A percentile compares a stretch with the other conserved stretches of the same genome.
These are phyloP conservation scores for Xiphydria camelus DNA, from an alignment of 2,888 invertebrate genomes.

Conservation along the genomic window DNA sequence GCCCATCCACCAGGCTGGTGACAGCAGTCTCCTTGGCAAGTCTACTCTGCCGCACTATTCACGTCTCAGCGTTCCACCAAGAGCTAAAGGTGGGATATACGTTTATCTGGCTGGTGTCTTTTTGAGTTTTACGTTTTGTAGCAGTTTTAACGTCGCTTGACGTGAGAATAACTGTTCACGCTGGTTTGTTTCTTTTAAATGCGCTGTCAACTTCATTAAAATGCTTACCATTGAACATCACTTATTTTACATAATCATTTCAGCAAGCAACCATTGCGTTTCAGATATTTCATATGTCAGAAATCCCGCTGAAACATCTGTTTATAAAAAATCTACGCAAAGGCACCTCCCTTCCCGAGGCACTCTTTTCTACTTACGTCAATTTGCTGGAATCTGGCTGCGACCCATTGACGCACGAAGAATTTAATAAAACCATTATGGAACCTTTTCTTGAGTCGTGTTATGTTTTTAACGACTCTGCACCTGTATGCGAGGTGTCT, in stretches of 20 bases:
- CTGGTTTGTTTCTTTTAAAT: too few relatives aligned
- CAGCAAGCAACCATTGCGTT: constrained; percentile 9
- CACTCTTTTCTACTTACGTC: constrained; percentile 27
- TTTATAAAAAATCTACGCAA: constrained; percentile 31
- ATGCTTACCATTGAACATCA: too few relatives aligned
- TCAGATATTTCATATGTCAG: constrained; percentile 37
- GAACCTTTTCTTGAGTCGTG: constrained; percentile 37
- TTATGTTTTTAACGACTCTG: constrained; percentile 22
- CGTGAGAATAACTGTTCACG: too few relatives aligned
- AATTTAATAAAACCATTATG: constrained; percentile 31
- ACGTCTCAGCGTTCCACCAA: constrained; percentile 32
- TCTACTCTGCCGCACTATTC: constrained; percentile 38
- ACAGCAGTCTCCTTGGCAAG: constrained; percentile 40
- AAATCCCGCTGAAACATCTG: constrained; percentile 27
- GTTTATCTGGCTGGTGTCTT: background rate
- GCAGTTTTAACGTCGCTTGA: too few relatives aligned
- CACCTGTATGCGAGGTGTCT: constrained; percentile 13
- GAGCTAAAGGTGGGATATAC: constrained; percentile 41
- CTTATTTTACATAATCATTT: too few relatives aligned
- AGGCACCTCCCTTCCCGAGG: constrained; percentile 25
- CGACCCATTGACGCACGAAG: constrained; percentile 18
- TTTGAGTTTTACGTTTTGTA: background rate
- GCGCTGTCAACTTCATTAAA: too few relatives aligned
- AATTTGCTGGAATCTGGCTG: constrained; percentile 29
- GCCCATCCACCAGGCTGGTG: constrained; percentile 38